These are phyloP conservation scores for Paraplagusia blochii DNA, from an alignment of 2,113 vertebrate genomes.

Conservation along the genomic window DNA sequence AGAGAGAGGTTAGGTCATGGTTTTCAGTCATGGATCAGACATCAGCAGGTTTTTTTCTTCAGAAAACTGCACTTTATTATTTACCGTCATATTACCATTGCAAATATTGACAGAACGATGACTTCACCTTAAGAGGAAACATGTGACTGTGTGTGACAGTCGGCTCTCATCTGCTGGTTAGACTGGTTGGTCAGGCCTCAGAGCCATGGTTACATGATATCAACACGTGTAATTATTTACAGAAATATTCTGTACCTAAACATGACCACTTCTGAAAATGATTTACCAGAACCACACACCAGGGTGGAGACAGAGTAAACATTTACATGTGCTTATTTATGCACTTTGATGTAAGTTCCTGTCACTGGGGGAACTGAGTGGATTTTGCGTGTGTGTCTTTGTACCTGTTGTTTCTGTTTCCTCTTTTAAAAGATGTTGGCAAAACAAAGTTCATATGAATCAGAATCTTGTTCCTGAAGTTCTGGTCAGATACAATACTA, in stretches of 20 bases:
- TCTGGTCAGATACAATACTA: too few relatives aligned
- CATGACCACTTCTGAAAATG: constrained; percentile 20
- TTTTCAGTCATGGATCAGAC: too few relatives aligned
- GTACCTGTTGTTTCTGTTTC: too few relatives aligned
- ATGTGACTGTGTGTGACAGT: constrained; percentile 53
- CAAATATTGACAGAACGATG: constrained; percentile 75
- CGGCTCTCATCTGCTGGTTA: constrained; percentile 53
- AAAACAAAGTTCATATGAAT: too few relatives aligned
- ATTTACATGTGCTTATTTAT: background rate
- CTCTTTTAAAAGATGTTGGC: too few relatives aligned
- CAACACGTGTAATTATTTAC: constrained; percentile 37
- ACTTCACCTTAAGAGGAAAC: constrained; percentile 73
- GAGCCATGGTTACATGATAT: constrained; percentile 47
- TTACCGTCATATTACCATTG: constrained; percentile 63
- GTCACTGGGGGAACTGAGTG: too few relatives aligned
- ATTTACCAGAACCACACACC: constrained; percentile 21
- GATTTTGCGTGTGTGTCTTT: too few relatives aligned
- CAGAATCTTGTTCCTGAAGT: too few relatives aligned
- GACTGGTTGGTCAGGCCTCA: constrained; percentile 60
- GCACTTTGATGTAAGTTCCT: background rate
- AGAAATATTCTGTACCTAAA: constrained; percentile 2
- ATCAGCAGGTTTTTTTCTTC: constrained; percentile 15
- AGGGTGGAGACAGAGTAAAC: background rate
- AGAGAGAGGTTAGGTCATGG: too few relatives aligned
- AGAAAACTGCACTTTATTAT: constrained; percentile 51